These are phyloP conservation scores for Tauraco hartlaubi DNA, from an alignment of 2,797 vertebrate genomes.

Conservation along the genomic window DNA sequence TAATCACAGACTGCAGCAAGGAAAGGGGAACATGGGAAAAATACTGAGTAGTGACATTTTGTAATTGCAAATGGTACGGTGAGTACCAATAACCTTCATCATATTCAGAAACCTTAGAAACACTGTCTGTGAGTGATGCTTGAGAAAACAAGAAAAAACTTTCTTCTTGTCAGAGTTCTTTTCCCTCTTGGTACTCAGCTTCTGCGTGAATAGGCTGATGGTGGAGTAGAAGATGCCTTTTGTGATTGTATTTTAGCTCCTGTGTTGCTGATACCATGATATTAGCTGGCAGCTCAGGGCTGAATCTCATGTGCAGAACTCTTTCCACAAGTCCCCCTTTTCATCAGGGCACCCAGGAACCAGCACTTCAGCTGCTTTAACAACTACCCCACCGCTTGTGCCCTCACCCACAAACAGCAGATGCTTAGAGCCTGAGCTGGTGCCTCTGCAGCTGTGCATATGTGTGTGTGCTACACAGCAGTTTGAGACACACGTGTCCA, in stretches of 20 bases:
- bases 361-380: background rate
- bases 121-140: background rate
- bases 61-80: conserved; percentile 3
- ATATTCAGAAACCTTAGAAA: conserved; percentile 21
- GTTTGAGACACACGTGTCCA: accelerated
- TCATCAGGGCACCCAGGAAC: background rate
- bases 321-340: background rate
- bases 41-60: conserved; percentile 32
- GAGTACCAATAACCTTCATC: conserved; percentile 8
- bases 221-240: background rate
- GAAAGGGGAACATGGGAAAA: conserved; percentile 10
- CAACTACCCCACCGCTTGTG: background rate
- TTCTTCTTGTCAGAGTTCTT: background rate
- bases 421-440: background rate
- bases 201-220: background rate
- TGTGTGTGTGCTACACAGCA: background rate
- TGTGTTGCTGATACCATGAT: background rate
- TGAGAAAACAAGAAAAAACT: background rate
- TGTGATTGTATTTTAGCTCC: background rate
- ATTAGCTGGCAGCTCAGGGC: background rate
- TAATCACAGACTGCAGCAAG: conserved; percentile 43
- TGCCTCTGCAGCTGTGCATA: background rate
- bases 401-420: background rate
- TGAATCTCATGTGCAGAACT: background rate
- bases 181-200: background rate